phyloP scores from a whole-genome alignment of 2,888 invertebrate genomes.

The Megaustenia siamemsis region DNA sequence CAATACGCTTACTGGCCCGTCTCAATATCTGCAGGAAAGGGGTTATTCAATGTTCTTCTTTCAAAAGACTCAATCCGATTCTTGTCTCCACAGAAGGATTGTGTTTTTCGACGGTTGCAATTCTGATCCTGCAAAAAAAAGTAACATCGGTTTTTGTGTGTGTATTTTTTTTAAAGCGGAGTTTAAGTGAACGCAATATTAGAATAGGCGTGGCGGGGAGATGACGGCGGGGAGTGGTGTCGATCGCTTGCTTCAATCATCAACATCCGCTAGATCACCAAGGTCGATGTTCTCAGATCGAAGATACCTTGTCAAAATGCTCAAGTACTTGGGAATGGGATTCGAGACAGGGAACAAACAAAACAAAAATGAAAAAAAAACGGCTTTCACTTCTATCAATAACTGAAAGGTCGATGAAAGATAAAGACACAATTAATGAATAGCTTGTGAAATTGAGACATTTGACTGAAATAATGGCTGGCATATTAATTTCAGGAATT shows the following conservation, averaged over 20 bases:
- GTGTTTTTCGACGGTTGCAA: slow-evolving; percentile 4
- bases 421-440: too few species aligned
- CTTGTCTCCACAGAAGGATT: not conserved
- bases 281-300: not conserved
- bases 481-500: too few species aligned
- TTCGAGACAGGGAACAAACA: not conserved
- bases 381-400: slow-evolving; percentile 8
- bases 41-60: slow-evolving; percentile 12
- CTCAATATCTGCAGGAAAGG: slow-evolving; percentile 14
- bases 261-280: not conserved
- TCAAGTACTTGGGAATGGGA: not conserved
- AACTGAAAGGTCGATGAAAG: too few species aligned
- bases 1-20: slow-evolving; percentile 14
- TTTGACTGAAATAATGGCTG: too few species aligned
- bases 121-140: not conserved
- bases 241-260: not conserved
- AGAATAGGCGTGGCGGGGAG: too few species aligned
- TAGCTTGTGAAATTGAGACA: too few species aligned
- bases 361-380: slow-evolving; percentile 37
- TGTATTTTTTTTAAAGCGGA: too few species aligned
- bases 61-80: not conserved
- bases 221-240: not conserved
- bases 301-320: slow-evolving; percentile 2
- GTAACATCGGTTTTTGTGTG: too few species aligned
- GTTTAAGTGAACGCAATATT: too few species aligned